Conservation (phyloP, 2,888 invertebrate genomes). For the Drosophila kanekoi region DNA sequence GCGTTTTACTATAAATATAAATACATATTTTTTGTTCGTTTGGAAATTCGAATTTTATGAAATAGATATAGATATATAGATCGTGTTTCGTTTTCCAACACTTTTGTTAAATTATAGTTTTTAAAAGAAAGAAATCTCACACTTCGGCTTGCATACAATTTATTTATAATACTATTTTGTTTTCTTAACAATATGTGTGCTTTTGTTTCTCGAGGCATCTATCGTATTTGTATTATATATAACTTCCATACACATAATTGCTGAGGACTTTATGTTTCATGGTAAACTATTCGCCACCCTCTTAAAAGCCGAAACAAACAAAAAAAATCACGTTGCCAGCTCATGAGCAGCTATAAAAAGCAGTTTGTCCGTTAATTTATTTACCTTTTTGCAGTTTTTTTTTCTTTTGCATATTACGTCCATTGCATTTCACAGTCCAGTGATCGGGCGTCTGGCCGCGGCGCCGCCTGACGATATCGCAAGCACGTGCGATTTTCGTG, state of each 20-base stretch:
- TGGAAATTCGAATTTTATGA: too few relatives aligned
- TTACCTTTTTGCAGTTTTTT: slow-evolving; percentile 29
- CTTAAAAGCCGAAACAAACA: slow-evolving; percentile 7
- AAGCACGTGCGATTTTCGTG: slow-evolving; percentile 79
- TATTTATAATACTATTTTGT: too few relatives aligned
- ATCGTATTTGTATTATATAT: neutral
- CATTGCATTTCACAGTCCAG: slow-evolving; percentile 79
- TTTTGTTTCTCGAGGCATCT: neutral
- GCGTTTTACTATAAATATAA: too few relatives aligned
- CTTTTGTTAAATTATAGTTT: too few relatives aligned
- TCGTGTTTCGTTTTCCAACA: too few relatives aligned
- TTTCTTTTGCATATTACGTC: slow-evolving; percentile 41
- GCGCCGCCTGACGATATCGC: slow-evolving; percentile 68
- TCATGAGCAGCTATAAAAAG: slow-evolving; percentile 40
- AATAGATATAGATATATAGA: too few relatives aligned
- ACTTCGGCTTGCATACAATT: too few relatives aligned
- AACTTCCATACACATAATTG: neutral
- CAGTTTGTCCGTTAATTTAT: slow-evolving; percentile 31
- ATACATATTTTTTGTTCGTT: too few relatives aligned
- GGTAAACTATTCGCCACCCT: slow-evolving; percentile 3
- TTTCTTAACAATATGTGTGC: too few relatives aligned
- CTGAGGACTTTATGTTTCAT: slow-evolving; percentile 1
- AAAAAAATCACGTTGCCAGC: slow-evolving; percentile 65
- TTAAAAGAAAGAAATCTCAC: too few relatives aligned
- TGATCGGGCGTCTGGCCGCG: slow-evolving; percentile 73